phyloP scores from a whole-genome alignment of 2,113 vertebrate genomes.

The Phylloscopus whistleri region DNA sequence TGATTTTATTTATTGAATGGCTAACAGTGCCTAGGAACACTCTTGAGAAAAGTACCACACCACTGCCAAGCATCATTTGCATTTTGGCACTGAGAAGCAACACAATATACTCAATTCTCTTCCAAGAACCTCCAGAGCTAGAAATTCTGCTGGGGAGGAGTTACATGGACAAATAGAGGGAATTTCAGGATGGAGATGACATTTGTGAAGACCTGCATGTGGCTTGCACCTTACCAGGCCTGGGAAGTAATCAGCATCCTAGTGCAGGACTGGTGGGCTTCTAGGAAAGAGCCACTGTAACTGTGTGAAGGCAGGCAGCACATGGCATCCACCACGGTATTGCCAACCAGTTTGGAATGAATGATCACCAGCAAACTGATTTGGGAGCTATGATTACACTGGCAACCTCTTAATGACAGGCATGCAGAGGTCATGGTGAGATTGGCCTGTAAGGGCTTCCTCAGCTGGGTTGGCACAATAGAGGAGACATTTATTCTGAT shows the following conservation, averaged over 20 bases:
- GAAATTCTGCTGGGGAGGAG: neutral
- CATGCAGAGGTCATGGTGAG: neutral
- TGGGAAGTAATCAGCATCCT: neutral
- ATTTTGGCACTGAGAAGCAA: constrained; percentile 17
- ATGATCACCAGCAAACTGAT: neutral
- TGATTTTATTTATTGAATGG: neutral
- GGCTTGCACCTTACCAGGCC: neutral
- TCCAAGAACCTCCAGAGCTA: neutral
- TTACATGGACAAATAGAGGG: neutral
- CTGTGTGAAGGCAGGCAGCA: neutral
- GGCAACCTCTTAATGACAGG: neutral
- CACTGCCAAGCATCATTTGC: constrained; percentile 22
- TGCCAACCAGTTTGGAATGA: neutral
- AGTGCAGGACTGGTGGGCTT: neutral
- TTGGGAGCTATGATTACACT: neutral
- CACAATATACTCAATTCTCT: neutral
- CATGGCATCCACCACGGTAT: neutral
- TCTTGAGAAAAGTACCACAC: neutral
- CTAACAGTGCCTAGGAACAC: neutral
- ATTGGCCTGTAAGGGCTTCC: neutral
- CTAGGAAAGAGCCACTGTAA: neutral
- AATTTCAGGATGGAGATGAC: neutral
- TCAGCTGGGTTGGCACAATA: neutral
- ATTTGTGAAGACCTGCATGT: neutral
- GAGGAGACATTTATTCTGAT: neutral